Base-by-base conservation (phyloP, 1,140 invertebrate species). In the Drosophila equinoxialis region DNA sequence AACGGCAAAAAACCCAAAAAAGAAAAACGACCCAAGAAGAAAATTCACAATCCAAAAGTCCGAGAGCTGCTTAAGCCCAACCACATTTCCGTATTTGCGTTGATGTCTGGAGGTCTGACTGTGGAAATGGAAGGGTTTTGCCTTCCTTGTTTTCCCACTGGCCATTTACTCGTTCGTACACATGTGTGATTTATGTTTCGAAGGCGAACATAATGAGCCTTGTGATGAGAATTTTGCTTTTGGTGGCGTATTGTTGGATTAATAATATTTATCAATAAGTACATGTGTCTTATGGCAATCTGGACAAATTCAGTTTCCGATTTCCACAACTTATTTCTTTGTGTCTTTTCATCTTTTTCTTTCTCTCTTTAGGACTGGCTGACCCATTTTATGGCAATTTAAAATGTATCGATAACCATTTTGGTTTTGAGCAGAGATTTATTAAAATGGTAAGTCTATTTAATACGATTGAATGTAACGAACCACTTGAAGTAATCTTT, bases 111-210 rank as follows among this genome's bases (percentile, higher is more conserved):
- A 39, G 37, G 11, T 13, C 37, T 39, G 37, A 60, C 26, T 45
- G 26, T 20, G 41, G 33, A 55, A 10, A n/a, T 41, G 26, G 8
- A 30, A n/a, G 13, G 23, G 26, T 33, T 26, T 54, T 20, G 5
- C 26, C 48, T 20, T 68, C 64, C 64, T 20, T 17, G 30, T 37
- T 26, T 48, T 20, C 17, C 42, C 45, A 51, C 58, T 13, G 30
- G 6, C 20, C 30, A 51, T 74, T 54, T 75, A 65, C 69, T 76
- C 17, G 17, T 76, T 76, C 73, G 70, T 76, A 64, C 54, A 76
- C 74, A 76, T 76, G 73, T 76, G 60, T 76, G 74, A 76, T 76
- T 76, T 76, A 76, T 76, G 65, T 59, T 37, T 30, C 20, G 57
- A 14, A 59, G 35, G 57, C n/a, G 14, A 59, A 37, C 57, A 59